Evolutionary conservation across 2,113 vertebrate genomes (phyloP).

Genomic region (Taurulus bubalis): DNA sequence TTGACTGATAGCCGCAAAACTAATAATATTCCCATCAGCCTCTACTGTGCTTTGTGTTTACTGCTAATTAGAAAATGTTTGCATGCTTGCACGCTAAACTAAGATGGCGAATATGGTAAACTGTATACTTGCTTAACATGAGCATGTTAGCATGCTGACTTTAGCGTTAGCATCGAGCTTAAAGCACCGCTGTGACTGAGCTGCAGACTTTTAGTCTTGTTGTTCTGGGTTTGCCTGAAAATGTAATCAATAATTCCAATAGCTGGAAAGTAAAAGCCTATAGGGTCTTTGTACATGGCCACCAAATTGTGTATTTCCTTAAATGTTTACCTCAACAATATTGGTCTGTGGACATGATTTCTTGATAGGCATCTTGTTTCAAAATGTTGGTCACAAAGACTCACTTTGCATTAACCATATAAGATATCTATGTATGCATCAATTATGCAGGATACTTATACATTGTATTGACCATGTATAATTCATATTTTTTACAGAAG

Average conservation of each 20-base stretch:
- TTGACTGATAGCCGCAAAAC: neutral
- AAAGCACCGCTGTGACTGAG: neutral
- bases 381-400: neutral
- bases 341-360: too few species aligned
- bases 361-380: too few species aligned
- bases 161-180: neutral
- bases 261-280: neutral
- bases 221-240: neutral
- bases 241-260: neutral
- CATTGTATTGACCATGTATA: too few species aligned
- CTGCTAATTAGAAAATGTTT: too few species aligned
- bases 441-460: slow-evolving; percentile 2
- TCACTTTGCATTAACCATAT: neutral
- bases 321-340: too few species aligned
- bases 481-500: neutral
- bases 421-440: neutral
- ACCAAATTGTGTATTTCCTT: neutral
- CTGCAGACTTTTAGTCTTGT: neutral
- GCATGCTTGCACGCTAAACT: too few species aligned
- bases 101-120: too few species aligned
- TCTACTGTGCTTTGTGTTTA: too few species aligned
- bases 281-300: neutral
- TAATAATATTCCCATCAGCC: neutral
- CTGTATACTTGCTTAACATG: too few species aligned
- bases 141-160: too few species aligned